Evolutionary conservation across 2,113 vertebrate genomes (phyloP).

Genomic region (Labrus mixtus): DNA sequence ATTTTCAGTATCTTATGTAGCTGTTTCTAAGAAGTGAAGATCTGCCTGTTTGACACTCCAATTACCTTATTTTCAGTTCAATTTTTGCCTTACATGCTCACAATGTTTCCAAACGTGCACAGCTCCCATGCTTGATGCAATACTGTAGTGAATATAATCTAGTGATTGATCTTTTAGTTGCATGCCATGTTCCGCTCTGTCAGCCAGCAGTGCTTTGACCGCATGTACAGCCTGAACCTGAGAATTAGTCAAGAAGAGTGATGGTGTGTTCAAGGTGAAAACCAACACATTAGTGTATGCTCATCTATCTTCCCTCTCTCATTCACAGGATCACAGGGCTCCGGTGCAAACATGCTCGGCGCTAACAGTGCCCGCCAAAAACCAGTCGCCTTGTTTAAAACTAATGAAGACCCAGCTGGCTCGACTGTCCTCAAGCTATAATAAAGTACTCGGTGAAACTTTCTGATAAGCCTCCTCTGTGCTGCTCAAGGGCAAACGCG

Average conservation of each 20-base stretch:
- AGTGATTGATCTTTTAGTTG: slow-evolving; percentile 62
- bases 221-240: slow-evolving; percentile 42
- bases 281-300: slow-evolving; percentile 69
- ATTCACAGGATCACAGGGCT: slow-evolving; percentile 41
- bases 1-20: background rate
- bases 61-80: slow-evolving; percentile 11
- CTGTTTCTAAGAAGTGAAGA: no score
- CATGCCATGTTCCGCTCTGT: slow-evolving; percentile 44
- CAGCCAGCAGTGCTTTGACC: slow-evolving; percentile 42
- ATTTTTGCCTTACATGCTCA: slow-evolving; percentile 10
- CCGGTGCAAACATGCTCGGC: slow-evolving; percentile 53
- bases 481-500: slow-evolving; percentile 36
- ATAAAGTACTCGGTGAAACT: slow-evolving; percentile 51
- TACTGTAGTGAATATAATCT: slow-evolving; percentile 31
- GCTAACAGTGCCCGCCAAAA: slow-evolving; percentile 52
- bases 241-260: slow-evolving; percentile 79
- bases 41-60: background rate
- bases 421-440: slow-evolving; percentile 55
- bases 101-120: slow-evolving; percentile 19
- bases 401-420: slow-evolving; percentile 70
- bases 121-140: slow-evolving; percentile 7
- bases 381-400: slow-evolving; percentile 58
- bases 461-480: slow-evolving; percentile 39
- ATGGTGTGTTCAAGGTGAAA: slow-evolving; percentile 80
- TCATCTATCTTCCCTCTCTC: slow-evolving; percentile 71